A percentile compares a stretch with the other conserved stretches of the same genome.
These are phyloP conservation scores for Nephrocerus scutellatus DNA, from an alignment of 2,888 invertebrate species.

Conservation along the genomic window DNA sequence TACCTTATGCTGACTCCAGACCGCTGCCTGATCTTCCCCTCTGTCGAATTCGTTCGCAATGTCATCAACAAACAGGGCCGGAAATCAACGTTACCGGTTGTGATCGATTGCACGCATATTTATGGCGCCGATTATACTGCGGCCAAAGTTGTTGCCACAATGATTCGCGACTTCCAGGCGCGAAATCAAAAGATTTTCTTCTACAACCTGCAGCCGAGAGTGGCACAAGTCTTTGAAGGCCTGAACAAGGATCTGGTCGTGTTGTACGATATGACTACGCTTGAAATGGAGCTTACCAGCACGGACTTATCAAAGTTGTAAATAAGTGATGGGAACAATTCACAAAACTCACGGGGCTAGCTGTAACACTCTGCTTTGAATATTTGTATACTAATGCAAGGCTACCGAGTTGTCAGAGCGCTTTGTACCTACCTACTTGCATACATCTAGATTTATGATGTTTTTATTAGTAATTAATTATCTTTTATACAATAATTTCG, in stretches of 20 bases:
- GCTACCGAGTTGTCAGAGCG: too few species aligned
- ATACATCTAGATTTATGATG: too few species aligned
- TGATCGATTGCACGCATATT: conserved; percentile 81
- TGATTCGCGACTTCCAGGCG: conserved; percentile 67
- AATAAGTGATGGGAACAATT: too few species aligned
- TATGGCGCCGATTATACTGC: conserved; percentile 85
- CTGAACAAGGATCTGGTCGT: conserved; percentile 66
- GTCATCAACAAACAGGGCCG: conserved; percentile 75
- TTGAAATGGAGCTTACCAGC: conserved; percentile 67
- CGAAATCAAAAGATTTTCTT: conserved; percentile 71
- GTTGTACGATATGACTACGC: conserved; percentile 65
- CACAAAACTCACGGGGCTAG: too few species aligned
- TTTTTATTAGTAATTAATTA: too few species aligned
- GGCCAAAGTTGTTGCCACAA: conserved; percentile 68
- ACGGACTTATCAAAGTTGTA: too few species aligned
- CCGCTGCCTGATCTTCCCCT: conserved; percentile 83
- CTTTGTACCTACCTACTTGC: too few species aligned
- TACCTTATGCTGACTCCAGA: conserved; percentile 81
- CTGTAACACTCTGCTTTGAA: too few species aligned
- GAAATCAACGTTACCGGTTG: conserved; percentile 64
- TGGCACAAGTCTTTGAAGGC: conserved; percentile 74
- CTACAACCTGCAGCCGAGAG: conserved; percentile 75
- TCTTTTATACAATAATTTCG: too few species aligned
- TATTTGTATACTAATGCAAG: too few species aligned
- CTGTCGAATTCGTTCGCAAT: conserved; percentile 80